Evolutionary conservation across 64 coral and sea anemone species (phyloP).

Genomic region (Pocillopora verrucosa): DNA sequence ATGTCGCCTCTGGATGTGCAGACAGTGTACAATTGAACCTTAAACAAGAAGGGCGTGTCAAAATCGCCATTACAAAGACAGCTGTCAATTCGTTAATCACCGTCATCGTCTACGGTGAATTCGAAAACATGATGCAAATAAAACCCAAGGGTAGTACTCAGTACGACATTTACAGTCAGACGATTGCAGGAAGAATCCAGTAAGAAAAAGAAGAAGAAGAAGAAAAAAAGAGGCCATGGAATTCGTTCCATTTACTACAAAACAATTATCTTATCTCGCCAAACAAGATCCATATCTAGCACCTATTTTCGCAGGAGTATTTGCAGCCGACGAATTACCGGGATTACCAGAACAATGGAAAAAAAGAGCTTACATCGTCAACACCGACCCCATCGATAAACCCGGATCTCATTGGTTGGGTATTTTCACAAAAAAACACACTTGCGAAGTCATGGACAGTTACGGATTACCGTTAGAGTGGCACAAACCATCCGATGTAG

Average conservation of each 20-base stretch:
- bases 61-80: background rate
- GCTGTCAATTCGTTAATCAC: background rate
- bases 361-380: constrained; percentile 39
- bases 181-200: too few relatives aligned
- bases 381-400: constrained; percentile 22
- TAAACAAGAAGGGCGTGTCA: background rate
- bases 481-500: too few relatives aligned
- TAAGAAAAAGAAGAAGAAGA: too few relatives aligned
- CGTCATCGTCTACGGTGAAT: constrained; percentile 13
- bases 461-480: too few relatives aligned
- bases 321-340: background rate
- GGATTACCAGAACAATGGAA: rapidly evolving
- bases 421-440: background rate
- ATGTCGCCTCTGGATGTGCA: background rate
- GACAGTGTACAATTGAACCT: constrained; percentile 2
- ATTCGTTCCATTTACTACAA: background rate
- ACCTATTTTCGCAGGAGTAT: background rate
- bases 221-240: too few relatives aligned
- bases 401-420: too few relatives aligned
- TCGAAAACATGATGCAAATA: background rate
- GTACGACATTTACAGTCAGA: constrained; percentile 26
- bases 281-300: too few relatives aligned
- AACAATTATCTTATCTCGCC: too few relatives aligned
- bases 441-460: constrained; percentile 39
- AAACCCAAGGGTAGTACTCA: background rate